Conservation (phyloP, 64 coral and sea anemone species). For the Cladopsammia gracilis region DNA sequence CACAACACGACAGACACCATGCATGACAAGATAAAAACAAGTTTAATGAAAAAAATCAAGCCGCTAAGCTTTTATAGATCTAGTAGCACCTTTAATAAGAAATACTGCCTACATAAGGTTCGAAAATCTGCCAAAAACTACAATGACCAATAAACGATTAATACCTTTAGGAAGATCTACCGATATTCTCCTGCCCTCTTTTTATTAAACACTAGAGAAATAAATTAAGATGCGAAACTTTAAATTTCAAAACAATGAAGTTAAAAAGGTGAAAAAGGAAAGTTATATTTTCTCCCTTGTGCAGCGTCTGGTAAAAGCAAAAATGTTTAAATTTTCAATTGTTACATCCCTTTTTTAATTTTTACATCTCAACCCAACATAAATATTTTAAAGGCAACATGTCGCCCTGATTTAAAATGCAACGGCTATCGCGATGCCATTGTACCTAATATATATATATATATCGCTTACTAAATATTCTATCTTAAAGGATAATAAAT, state of each 20-base stretch:
- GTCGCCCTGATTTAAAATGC: background rate
- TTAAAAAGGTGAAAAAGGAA: background rate
- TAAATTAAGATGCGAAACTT: background rate
- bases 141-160: no score
- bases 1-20: background rate
- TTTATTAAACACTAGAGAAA: background rate
- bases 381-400: background rate
- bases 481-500: conserved; percentile 20
- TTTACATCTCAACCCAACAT: background rate
- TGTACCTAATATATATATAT: background rate
- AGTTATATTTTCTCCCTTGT: background rate
- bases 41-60: conserved; percentile 17
- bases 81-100: background rate
- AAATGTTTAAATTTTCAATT: background rate
- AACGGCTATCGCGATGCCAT: background rate
- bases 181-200: background rate
- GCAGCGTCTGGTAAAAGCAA: background rate
- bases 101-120: background rate
- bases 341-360: background rate
- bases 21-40: background rate
- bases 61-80: background rate
- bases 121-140: background rate
- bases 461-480: background rate
- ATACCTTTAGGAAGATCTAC: no score
- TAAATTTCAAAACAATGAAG: background rate